Percentiles rank a stretch among this genome's conserved stretches.
Evolutionary conservation across 2,797 vertebrate genomes (phyloP).

Genomic region (Eospalax fontanierii): DNA sequence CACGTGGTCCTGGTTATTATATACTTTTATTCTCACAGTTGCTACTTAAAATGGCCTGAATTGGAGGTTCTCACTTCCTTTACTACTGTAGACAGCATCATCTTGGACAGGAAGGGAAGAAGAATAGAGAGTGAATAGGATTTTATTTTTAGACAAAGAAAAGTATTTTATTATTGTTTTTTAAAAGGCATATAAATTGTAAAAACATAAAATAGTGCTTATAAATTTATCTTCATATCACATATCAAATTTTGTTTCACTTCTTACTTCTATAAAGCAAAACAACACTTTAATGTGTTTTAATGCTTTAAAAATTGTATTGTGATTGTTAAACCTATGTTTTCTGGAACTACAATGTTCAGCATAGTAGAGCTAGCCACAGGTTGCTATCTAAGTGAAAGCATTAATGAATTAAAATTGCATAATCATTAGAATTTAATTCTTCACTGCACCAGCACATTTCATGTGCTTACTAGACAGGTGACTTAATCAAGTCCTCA

Average conservation of each 20-base stretch:
- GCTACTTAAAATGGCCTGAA: slow-evolving; percentile 83
- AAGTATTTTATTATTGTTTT: too few relatives aligned
- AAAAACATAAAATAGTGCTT: not conserved
- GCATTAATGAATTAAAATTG: not conserved
- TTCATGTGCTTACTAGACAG: not conserved
- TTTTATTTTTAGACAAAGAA: slow-evolving; percentile 68
- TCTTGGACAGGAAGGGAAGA: slow-evolving; percentile 84
- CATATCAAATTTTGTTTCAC: not conserved
- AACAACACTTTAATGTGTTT: not conserved
- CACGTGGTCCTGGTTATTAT: slow-evolving; percentile 87
- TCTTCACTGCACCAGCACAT: not conserved
- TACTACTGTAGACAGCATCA: slow-evolving; percentile 83
- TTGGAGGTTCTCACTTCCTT: slow-evolving; percentile 86
- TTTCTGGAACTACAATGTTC: not conserved
- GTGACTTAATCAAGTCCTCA: not conserved
- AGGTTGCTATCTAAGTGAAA: not conserved
- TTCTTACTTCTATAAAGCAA: not conserved
- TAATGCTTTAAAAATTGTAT: not conserved
- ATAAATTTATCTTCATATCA: not conserved
- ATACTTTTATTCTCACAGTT: slow-evolving; percentile 85
- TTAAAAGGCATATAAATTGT: not conserved
- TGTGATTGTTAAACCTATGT: not conserved
- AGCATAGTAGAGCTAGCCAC: not conserved
- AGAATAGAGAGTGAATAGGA: slow-evolving; percentile 53
- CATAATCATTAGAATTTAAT: slow-evolving; percentile 4